phyloP scores from a whole-genome alignment of 2,113 vertebrate species.

The Potamarius usumacintae region DNA sequence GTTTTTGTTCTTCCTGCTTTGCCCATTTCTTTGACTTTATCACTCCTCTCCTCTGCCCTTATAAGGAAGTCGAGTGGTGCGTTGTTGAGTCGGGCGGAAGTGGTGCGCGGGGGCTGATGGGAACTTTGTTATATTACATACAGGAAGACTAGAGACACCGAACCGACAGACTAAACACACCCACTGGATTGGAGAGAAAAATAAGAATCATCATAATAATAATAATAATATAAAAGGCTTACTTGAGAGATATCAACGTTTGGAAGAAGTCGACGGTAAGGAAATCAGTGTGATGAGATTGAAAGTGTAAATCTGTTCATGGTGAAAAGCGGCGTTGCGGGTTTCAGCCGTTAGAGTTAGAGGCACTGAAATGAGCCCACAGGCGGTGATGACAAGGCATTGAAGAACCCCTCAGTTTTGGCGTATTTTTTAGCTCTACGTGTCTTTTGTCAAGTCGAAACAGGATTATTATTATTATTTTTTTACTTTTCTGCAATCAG shows the following conservation, averaged over 20 bases:
- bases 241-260: not conserved
- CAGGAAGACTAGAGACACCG: conserved; percentile 63
- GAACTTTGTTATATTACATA: conserved; percentile 61
- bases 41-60: conserved; percentile 65
- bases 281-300: no score
- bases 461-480: not conserved
- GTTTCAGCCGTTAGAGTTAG: not conserved
- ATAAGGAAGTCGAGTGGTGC: conserved; percentile 74
- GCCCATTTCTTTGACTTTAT: conserved; percentile 27
- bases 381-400: not conserved
- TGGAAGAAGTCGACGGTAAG: conserved; percentile 44
- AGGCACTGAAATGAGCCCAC: no score
- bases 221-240: not conserved
- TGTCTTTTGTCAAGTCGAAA: not conserved
- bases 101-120: conserved; percentile 71
- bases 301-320: conserved; percentile 1
- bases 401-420: not conserved
- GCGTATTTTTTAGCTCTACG: not conserved
- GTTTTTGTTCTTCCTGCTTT: conserved; percentile 39
- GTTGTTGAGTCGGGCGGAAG: conserved; percentile 68
- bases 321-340: not conserved
- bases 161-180: conserved; percentile 52
- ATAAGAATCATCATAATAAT: no score
- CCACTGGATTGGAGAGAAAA: conserved; percentile 24
- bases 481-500: not conserved